These are phyloP conservation scores for Dendrophyllia cribrosa DNA, from an alignment of 64 coral and sea anemone species.

Conservation along the genomic window DNA sequence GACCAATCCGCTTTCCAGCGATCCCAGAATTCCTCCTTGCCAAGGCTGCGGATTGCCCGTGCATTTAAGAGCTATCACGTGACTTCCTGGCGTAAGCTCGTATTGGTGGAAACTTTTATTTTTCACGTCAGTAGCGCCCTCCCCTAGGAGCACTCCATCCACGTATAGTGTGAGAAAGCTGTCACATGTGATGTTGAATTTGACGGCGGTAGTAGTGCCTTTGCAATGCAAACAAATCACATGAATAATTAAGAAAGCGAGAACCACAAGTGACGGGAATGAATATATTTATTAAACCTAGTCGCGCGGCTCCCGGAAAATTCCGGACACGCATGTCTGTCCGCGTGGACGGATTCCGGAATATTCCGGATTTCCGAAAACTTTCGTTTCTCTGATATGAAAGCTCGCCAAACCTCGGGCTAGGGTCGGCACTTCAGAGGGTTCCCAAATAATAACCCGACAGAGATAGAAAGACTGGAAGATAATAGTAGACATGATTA, in stretches of 20 bases:
- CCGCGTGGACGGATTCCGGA: neutral
- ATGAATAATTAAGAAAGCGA: neutral
- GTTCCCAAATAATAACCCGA: too few species aligned
- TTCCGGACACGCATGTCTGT: neutral
- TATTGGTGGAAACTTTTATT: neutral
- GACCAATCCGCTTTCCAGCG: conserved; percentile 35
- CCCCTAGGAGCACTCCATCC: conserved; percentile 46
- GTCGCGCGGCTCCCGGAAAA: neutral
- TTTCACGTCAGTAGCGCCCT: neutral
- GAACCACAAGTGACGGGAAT: too few species aligned
- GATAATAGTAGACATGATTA: neutral
- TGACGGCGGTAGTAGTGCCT: conserved; percentile 28
- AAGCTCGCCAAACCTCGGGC: too few species aligned
- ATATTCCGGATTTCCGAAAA: too few species aligned
- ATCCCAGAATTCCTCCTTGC: conserved; percentile 1
- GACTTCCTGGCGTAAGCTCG: neutral
- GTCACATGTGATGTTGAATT: conserved; percentile 73
- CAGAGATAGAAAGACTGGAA: neutral
- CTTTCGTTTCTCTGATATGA: too few species aligned
- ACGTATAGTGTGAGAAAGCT: conserved; percentile 32
- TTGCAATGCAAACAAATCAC: neutral
- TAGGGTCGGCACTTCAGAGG: too few species aligned
- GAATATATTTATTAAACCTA: neutral
- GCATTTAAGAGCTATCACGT: conserved; percentile 57
- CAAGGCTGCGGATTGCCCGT: conserved; percentile 2